Evolutionary conservation across 2,888 invertebrate species (phyloP).

Genomic region (Quadriops clusia): DNA sequence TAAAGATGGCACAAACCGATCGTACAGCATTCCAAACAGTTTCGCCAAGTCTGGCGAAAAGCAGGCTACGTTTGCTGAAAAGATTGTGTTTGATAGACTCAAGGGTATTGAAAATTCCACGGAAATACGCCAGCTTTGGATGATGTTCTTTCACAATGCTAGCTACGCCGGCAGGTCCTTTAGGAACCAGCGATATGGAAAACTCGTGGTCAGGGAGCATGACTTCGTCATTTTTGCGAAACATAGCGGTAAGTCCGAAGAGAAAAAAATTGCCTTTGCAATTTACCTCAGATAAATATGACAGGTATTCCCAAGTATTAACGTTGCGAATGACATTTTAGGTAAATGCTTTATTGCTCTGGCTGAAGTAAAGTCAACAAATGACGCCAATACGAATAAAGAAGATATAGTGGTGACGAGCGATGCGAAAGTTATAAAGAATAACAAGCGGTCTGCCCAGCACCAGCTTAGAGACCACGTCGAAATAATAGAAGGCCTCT

Average conservation of each 20-base stretch:
- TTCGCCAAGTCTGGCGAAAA: slow-evolving; percentile 26
- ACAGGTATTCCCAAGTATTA: no score
- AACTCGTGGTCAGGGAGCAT: slow-evolving; percentile 31
- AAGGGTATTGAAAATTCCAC: slow-evolving; percentile 16
- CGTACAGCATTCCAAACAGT: slow-evolving; percentile 26
- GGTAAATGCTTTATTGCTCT: slow-evolving; percentile 22
- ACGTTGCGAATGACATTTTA: no score
- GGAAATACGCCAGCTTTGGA: slow-evolving; percentile 23
- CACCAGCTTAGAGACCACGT: slow-evolving; percentile 32
- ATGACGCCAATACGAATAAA: slow-evolving; percentile 22
- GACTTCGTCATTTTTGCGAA: slow-evolving; percentile 31
- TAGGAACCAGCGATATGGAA: slow-evolving; percentile 28
- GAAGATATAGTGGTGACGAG: slow-evolving; percentile 24
- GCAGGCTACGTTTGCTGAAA: slow-evolving; percentile 28
- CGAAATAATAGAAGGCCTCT: slow-evolving; percentile 25
- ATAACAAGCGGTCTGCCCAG: slow-evolving; percentile 32
- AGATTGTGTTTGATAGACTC: slow-evolving; percentile 24
- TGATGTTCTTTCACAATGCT: slow-evolving; percentile 29
- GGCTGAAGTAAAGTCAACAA: slow-evolving; percentile 31
- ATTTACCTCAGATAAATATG: no score
- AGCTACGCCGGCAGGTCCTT: slow-evolving; percentile 30
- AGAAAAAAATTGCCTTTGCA: no score
- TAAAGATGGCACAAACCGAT: slow-evolving; percentile 15
- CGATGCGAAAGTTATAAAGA: slow-evolving; percentile 30
- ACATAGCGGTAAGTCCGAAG: slow-evolving; percentile 23